A percentile compares a stretch with the other conserved stretches of the same genome.
Evolutionary conservation across 2,113 vertebrate genomes (phyloP).

Genomic region (Otus sunia): DNA sequence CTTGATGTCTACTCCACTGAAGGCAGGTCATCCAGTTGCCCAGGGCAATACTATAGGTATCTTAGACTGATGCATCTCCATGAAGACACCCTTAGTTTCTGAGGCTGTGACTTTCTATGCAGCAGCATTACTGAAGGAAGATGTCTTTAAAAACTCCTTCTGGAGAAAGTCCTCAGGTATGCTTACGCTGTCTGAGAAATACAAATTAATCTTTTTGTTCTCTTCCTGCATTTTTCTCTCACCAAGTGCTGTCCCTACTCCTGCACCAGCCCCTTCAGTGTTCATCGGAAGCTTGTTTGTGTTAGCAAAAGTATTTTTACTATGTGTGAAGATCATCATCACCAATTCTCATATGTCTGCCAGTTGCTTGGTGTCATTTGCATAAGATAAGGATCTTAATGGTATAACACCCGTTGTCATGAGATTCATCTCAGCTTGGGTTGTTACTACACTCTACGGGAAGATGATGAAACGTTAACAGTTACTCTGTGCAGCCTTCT

Average conservation of each 20-base stretch:
- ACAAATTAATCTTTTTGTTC: background rate
- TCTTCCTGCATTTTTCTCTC: background rate
- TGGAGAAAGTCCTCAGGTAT: background rate
- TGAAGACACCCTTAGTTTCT: background rate
- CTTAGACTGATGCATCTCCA: background rate
- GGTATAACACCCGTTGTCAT: background rate
- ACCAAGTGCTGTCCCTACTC: background rate
- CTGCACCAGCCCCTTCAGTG: background rate
- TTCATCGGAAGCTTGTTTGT: background rate
- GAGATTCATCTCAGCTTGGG: background rate
- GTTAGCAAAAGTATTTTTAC: background rate
- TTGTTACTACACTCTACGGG: background rate
- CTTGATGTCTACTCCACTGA: background rate
- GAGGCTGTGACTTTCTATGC: background rate
- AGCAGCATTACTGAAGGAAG: accelerated
- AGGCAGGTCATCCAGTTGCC: background rate
- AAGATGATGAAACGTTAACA: background rate
- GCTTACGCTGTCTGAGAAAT: background rate
- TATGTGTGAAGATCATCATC: background rate
- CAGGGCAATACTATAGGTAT: background rate
- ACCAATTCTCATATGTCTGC: background rate
- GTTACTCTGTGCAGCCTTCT: background rate
- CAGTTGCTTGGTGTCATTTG: background rate
- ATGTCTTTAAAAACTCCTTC: background rate
- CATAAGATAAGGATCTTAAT: background rate